phyloP scores from a whole-genome alignment of 2,888 invertebrate genomes.

The Leucophenga montana region DNA sequence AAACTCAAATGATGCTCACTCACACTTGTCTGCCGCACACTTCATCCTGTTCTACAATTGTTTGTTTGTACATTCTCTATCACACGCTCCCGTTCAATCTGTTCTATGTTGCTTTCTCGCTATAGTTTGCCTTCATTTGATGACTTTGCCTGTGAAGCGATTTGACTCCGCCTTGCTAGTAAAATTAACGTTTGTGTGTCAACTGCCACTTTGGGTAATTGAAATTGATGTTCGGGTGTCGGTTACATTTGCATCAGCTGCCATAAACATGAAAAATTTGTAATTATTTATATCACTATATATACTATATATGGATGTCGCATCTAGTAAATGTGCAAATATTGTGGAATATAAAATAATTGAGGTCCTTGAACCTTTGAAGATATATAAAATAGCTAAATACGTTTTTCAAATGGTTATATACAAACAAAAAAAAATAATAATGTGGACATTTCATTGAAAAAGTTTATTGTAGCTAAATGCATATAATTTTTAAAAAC shows the following conservation, averaged over 20 bases:
- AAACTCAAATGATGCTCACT: background rate
- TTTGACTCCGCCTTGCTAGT: constrained; percentile 57
- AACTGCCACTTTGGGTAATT: constrained; percentile 65
- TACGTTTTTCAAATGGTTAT: too few relatives aligned
- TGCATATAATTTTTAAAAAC: too few relatives aligned
- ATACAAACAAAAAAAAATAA: too few relatives aligned
- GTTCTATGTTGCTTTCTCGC: constrained; percentile 37
- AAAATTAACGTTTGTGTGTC: constrained; percentile 63
- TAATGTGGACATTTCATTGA: too few relatives aligned
- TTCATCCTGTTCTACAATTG: background rate
- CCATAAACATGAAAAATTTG: constrained; percentile 27
- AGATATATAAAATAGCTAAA: too few relatives aligned
- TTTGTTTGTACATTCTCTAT: background rate
- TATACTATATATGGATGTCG: too few relatives aligned
- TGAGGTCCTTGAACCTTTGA: too few relatives aligned
- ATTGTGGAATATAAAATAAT: too few relatives aligned
- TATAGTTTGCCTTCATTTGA: background rate
- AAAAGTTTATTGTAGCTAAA: too few relatives aligned
- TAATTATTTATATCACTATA: constrained; percentile 28
- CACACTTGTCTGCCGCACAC: too few relatives aligned
- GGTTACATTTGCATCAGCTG: constrained; percentile 34
- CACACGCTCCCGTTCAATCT: background rate
- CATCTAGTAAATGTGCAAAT: too few relatives aligned
- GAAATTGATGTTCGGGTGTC: constrained; percentile 63
- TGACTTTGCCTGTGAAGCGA: too few relatives aligned